phyloP scores from a whole-genome alignment of 2,113 vertebrate species.

The Dryoscopus gambensis region DNA sequence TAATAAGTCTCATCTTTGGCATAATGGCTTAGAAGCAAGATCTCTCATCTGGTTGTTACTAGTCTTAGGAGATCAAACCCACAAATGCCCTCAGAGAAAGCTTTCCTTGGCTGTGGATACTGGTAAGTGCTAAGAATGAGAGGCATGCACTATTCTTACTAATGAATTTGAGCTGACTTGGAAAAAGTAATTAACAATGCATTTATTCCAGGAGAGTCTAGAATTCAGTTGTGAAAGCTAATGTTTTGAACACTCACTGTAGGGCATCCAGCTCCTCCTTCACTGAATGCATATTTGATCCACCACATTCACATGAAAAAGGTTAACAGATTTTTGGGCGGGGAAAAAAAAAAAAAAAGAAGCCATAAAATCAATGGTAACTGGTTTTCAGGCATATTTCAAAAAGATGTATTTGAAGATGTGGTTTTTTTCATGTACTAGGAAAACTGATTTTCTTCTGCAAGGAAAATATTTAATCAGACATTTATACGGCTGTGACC shows the following conservation, averaged over 20 bases:
- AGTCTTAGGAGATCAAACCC: neutral
- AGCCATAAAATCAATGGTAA: neutral
- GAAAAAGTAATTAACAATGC: neutral
- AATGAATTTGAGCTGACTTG: neutral
- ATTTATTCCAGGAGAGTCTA: neutral
- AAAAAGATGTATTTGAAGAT: neutral
- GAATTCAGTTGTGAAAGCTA: neutral
- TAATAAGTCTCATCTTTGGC: neutral
- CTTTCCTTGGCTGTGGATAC: neutral
- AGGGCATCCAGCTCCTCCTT: neutral
- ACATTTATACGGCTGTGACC: neutral
- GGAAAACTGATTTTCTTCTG: neutral
- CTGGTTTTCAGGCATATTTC: neutral
- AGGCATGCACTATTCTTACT: neutral
- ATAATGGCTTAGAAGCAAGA: neutral
- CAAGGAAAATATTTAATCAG: neutral
- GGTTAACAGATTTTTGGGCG: neutral
- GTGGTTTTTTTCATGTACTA: neutral
- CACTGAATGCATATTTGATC: neutral
- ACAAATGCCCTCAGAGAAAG: neutral
- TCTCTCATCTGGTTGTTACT: neutral
- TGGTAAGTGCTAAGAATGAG: neutral
- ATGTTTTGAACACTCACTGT: neutral
- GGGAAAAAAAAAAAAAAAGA: accelerated
- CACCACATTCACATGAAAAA: neutral